Base-by-base conservation (phyloP, 2,113 vertebrate species). In the Halichoeres trimaculatus region DNA sequence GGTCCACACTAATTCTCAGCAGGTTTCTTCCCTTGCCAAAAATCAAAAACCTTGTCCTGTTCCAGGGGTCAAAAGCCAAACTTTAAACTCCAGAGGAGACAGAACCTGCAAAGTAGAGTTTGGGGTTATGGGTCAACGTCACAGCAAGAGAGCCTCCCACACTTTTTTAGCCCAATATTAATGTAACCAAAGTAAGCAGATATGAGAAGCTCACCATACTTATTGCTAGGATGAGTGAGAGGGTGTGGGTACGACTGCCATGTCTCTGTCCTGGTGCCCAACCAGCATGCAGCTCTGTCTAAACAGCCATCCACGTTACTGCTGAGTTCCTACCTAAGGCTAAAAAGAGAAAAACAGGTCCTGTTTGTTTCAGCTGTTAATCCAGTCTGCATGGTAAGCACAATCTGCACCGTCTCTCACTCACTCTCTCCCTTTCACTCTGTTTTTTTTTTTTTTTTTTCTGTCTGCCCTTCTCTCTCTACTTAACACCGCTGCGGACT, bases 121-220 rank as follows among this genome's bases (percentile, higher is more conserved):
- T 93, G 89, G 94, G 94, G 93, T 90, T 89, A 91, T 43, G 36
- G 93, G 91, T 93, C 92, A 94, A 88, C 91, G 89, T 92, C 89
- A 92, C 90, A 86, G 87, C 85, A 89, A 90, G 80, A 63, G 77
- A 89, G 84, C 80, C 82, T 78, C 47, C 60, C 22, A 55, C 66
- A 65, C 8, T 1, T 20, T n/a, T 36, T 47, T 63, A 68, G n/a
- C 68, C 80, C 70, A 13, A 23, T 34, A 35, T 53, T 77, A 86
- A 81, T 38, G 66, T 24, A 53, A 70, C 50, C 35, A 66, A 85
- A 70, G n/a, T 69, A 53, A 68, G 35, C 75, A 59, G 24, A 30
- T 36, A 30, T 30, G 19, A 72, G 47, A 65, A 68, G 19, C n/a
- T 69, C 53, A 72, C 56, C 41, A 63, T 45, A 40, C 13, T 63